Percentiles rank a stretch among this genome's conserved stretches.
Evolutionary conservation across 2,888 invertebrate genomes (phyloP).

Genomic region (Brachypalpus laphriformis): DNA sequence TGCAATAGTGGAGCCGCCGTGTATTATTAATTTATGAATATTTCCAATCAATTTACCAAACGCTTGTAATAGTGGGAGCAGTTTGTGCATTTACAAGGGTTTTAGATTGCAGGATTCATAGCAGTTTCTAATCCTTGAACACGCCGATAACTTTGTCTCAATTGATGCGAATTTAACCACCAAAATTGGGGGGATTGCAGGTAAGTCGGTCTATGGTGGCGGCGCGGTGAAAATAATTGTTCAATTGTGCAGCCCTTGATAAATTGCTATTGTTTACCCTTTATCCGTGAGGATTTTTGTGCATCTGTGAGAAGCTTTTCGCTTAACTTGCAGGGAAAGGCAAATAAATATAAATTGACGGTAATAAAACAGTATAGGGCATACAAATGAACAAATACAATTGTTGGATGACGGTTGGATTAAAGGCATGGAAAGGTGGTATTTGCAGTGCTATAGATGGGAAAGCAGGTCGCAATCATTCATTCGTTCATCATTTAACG

Average conservation of each 20-base stretch:
- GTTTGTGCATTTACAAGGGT: no score
- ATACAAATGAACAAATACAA: conserved; percentile 35
- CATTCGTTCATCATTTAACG: background rate
- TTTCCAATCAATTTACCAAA: conserved; percentile 66
- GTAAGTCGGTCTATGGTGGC: no score
- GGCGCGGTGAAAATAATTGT: conserved; percentile 12
- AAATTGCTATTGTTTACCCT: conserved; percentile 54
- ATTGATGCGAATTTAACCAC: background rate
- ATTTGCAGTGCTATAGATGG: background rate
- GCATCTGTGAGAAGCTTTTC: conserved; percentile 52
- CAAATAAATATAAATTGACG: conserved; percentile 57
- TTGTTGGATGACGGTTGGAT: background rate
- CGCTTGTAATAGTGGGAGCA: no score
- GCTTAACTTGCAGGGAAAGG: conserved; percentile 53
- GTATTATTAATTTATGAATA: conserved; percentile 66
- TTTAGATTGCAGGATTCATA: background rate
- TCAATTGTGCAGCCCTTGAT: conserved; percentile 31
- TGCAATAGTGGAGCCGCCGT: conserved; percentile 34
- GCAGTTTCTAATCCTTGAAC: background rate
- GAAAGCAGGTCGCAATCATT: background rate
- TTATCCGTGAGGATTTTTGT: conserved; percentile 44
- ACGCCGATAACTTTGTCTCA: background rate
- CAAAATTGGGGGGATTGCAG: background rate
- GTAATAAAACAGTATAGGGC: conserved; percentile 24
- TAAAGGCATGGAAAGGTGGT: no score